Evolutionary conservation across 1,140 invertebrate species (phyloP), one percentile per base, ranked within the genome.

Genomic region (Drosophila pseudoobscura): DNA sequence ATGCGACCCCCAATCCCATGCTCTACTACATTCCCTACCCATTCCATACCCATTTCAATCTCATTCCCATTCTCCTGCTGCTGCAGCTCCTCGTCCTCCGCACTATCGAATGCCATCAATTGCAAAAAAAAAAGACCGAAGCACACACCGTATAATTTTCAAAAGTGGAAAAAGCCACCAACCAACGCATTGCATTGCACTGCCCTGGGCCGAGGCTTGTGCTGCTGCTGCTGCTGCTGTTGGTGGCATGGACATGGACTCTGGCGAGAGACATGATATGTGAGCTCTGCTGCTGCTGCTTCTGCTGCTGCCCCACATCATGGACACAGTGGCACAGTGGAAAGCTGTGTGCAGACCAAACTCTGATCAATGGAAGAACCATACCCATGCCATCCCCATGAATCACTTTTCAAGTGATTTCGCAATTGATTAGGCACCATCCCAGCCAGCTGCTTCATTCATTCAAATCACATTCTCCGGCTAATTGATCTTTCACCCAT

Each of bases 81-180:
- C 61, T 56, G 52, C 58, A 11, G 11, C 11, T 39, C 11, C 35
- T 39, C 54, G 66, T 65, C 58, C 70, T 85, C 72, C 82, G 85
- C 77, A 72, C 72, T 85, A 85, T 85, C 80, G 82, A 82, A 85
- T 85, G 82, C 80, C 80, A 85, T 88, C 83, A 87, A 88, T 87
- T 87, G 82, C 83, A 88, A 75, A 82, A 53, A 15, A 76, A 71
- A 57, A 51, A 79, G 70, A 80, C 55, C 55, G 52, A 77, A 71
- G 54, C 75, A 76, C 64, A 87, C 57, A 87, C 71, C 83, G 75
- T 88, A 77, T 88, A 88, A 88, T 88, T 88, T 88, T 88, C 71
- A 88, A 88, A 87, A 85, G 80, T 85, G 80, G 80, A 79, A 85
- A 85, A 73, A 75, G 74, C 60, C 64, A 79, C 64, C 62, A 75